Percentiles rank a stretch among this genome's conserved stretches.
Evolutionary conservation across 2,113 vertebrate species (phyloP).

Genomic region (Platysternon megacephalum): DNA sequence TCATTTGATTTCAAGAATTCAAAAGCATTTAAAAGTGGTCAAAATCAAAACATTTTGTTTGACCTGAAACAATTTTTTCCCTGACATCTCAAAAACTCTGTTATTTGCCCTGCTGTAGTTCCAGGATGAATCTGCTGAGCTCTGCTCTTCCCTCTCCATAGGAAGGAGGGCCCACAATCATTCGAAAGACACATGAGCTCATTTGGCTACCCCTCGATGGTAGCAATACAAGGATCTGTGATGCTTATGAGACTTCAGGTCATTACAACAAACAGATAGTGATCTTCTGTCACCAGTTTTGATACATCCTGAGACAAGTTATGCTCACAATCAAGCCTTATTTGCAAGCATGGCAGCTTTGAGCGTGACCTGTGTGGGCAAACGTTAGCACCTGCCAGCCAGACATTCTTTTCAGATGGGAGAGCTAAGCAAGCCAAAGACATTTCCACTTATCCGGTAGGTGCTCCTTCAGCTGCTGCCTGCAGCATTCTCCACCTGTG

Average conservation of each 20-base stretch:
- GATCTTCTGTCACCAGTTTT: fast-evolving
- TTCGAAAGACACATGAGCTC: constrained; percentile 17
- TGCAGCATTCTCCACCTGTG: not conserved
- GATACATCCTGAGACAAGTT: fast-evolving
- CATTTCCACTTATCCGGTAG: not conserved
- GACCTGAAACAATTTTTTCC: not conserved
- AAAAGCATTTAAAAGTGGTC: not conserved
- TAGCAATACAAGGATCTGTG: not conserved
- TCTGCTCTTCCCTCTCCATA: not conserved
- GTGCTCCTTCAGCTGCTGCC: not conserved
- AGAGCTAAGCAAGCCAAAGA: not conserved
- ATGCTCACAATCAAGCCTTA: not conserved
- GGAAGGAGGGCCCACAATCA: constrained; percentile 30
- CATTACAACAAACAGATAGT: not conserved
- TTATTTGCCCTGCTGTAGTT: not conserved
- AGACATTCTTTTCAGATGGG: not conserved
- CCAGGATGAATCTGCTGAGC: constrained; percentile 30
- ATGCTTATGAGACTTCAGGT: constrained; percentile 5
- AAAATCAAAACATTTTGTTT: not conserved
- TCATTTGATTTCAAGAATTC: not conserved
- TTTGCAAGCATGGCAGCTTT: not conserved
- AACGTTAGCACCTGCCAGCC: not conserved
- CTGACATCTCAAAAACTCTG: not conserved
- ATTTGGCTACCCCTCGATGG: not conserved
- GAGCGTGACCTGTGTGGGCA: fast-evolving